Evolutionary conservation across 2,113 vertebrate species (phyloP).

Genomic region (Forbesichthys agassizii): DNA sequence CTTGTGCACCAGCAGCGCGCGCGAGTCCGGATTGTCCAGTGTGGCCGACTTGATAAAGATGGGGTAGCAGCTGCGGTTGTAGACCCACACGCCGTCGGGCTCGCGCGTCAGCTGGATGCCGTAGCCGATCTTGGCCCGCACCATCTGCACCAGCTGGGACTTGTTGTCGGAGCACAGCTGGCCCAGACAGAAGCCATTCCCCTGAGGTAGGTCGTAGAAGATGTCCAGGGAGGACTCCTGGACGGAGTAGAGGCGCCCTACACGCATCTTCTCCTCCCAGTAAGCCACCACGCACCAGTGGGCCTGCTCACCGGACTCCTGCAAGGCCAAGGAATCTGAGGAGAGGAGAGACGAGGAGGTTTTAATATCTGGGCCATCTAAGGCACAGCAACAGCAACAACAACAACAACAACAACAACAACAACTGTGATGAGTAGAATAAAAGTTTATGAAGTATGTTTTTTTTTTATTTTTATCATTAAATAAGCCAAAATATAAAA

Average conservation of each 20-base stretch:
- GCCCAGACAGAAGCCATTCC: constrained; percentile 95
- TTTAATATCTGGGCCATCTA: constrained; percentile 13
- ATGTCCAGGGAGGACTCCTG: constrained; percentile 98
- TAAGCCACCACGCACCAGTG: constrained; percentile 99
- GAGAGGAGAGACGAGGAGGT: constrained; percentile 14
- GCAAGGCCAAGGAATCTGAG: constrained; percentile 92
- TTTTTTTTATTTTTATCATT: neutral
- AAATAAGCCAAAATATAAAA: neutral
- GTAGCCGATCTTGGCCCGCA: constrained; percentile 95
- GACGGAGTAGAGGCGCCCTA: constrained; percentile 97
- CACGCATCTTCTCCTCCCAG: constrained; percentile 98
- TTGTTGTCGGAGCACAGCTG: constrained; percentile 97
- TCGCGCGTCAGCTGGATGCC: constrained; percentile 97
- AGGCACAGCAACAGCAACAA: neutral
- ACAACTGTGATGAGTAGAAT: too few species aligned
- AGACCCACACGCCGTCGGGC: constrained; percentile 96
- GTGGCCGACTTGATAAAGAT: constrained; percentile 99
- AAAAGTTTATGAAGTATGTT: neutral
- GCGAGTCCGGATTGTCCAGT: constrained; percentile 99
- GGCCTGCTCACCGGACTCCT: constrained; percentile 89
- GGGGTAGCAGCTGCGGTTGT: constrained; percentile 98
- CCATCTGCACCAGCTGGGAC: constrained; percentile 96
- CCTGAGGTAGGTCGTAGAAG: constrained; percentile 99
- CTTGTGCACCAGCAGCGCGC: constrained; percentile 96
- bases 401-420: neutral